phyloP scores from a whole-genome alignment of 2,113 vertebrate species.

The Bubalus kerabau region DNA sequence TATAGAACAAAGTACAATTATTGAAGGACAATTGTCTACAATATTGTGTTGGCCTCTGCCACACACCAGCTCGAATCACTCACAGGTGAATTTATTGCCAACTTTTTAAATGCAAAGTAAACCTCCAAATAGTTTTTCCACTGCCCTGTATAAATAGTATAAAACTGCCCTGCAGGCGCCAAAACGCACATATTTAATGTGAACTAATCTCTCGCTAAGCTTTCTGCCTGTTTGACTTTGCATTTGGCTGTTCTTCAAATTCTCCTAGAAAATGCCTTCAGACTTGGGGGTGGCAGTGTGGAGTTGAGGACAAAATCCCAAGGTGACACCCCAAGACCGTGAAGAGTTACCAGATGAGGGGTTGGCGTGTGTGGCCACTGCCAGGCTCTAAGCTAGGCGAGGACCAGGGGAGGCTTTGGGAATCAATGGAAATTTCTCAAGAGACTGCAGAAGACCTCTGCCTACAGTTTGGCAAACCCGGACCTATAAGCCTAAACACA shows the following conservation, averaged over 20 bases:
- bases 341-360: not conserved
- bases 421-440: not conserved
- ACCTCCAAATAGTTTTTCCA: not conserved
- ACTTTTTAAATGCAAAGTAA: not conserved
- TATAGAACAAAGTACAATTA: not conserved
- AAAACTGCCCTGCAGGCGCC: not conserved
- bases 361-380: not conserved
- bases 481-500: not conserved
- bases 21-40: not conserved
- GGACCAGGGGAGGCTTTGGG: not conserved
- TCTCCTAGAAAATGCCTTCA: not conserved
- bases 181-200: not conserved
- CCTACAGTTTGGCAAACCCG: not conserved
- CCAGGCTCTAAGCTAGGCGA: not conserved
- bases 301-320: not conserved
- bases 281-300: not conserved
- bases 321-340: not conserved
- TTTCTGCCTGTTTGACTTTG: slow-evolving; percentile 6
- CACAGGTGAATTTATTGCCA: not conserved
- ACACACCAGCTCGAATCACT: not conserved
- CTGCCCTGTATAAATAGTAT: not conserved
- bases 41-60: not conserved
- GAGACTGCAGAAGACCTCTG: not conserved
- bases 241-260: not conserved
- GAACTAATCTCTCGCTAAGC: not conserved